These are phyloP conservation scores for Julus scanicus DNA, from an alignment of 2,888 invertebrate genomes.

Conservation along the genomic window DNA sequence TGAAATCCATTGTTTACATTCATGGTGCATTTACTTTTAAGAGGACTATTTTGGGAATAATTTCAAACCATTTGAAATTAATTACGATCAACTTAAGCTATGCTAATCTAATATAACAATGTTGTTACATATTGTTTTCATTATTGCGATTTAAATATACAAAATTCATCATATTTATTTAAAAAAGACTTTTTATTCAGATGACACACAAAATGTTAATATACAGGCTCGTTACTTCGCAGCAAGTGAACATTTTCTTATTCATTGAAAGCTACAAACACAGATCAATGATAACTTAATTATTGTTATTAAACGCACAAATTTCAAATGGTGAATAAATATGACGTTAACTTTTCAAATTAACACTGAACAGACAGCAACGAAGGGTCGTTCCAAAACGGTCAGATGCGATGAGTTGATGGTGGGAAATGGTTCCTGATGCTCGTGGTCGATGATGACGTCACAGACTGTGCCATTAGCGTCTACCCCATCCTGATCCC, in stretches of 20 bases:
- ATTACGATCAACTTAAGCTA: too few species aligned
- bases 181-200: not conserved
- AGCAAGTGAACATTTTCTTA: not conserved
- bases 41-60: too few species aligned
- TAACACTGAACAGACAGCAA: not conserved
- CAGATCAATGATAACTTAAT: too few species aligned
- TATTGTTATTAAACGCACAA: too few species aligned
- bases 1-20: too few species aligned
- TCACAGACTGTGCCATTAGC: not conserved
- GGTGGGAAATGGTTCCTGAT: not conserved
- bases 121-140: too few species aligned
- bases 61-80: too few species aligned
- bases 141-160: not conserved
- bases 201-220: not conserved
- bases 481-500: not conserved
- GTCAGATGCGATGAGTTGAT: conserved; percentile 5
- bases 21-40: too few species aligned
- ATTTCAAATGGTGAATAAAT: not conserved
- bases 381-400: not conserved
- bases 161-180: not conserved
- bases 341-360: not conserved
- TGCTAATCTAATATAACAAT: too few species aligned
- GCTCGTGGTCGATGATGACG: not conserved
- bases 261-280: not conserved
- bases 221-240: not conserved